Evolutionary conservation across 2,888 invertebrate genomes (phyloP).

Genomic region (Lasioglossum lativentre): DNA sequence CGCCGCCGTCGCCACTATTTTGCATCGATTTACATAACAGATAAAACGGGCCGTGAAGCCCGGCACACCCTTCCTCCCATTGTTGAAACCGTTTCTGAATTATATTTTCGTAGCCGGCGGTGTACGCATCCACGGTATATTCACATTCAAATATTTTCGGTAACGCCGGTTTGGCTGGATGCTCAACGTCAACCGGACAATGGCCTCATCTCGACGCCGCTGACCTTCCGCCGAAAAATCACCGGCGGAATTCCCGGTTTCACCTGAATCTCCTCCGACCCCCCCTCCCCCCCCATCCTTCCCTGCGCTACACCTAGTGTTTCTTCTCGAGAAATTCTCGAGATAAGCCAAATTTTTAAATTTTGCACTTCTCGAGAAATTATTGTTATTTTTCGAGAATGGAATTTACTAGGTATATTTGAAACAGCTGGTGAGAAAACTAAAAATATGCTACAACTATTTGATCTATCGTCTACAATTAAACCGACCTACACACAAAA

Average conservation of each 20-base stretch:
- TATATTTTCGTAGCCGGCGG: conserved; percentile 74
- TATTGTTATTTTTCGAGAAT: too few species aligned
- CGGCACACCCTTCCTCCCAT: conserved; percentile 64
- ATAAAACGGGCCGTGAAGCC: conserved; percentile 76
- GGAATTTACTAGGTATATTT: too few species aligned
- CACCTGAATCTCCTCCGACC: neutral
- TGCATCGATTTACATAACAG: conserved; percentile 84
- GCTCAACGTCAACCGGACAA: conserved; percentile 70
- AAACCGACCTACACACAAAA: too few species aligned
- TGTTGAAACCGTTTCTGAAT: conserved; percentile 81
- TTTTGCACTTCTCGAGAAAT: too few species aligned
- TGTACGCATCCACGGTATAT: conserved; percentile 69
- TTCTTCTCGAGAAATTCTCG: too few species aligned
- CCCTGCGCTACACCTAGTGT: neutral
- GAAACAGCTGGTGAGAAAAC: too few species aligned
- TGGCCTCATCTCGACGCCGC: conserved; percentile 53
- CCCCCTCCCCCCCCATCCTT: too few species aligned
- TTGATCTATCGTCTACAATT: too few species aligned
- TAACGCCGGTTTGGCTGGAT: conserved; percentile 74
- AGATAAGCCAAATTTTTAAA: too few species aligned
- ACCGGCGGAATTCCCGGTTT: neutral
- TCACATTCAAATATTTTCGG: conserved; percentile 82
- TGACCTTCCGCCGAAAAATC: conserved; percentile 17
- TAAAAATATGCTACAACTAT: too few species aligned
- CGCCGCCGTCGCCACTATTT: conserved; percentile 73